Base-by-base conservation (phyloP, 2,888 invertebrate species). In the Megaustenia siamemsis region DNA sequence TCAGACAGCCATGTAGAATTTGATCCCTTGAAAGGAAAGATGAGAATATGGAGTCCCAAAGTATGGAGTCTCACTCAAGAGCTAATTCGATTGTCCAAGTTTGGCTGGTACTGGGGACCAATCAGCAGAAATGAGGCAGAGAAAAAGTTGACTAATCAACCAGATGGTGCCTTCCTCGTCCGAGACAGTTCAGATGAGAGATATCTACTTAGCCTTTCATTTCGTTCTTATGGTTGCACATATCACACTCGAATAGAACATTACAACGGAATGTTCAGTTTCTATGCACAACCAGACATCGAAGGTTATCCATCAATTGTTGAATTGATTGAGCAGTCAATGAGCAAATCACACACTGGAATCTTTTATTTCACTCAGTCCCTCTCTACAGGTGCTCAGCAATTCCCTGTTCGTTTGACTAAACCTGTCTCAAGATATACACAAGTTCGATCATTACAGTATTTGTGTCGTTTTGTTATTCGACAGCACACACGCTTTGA, bases 21-120 rank as follows among this genome's bases (percentile, higher is more conserved):
- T 75, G 86, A 87, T 71, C 78, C 82, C 32, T 63, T 73, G 18
- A 86, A 86, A 35, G 87, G 86, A 12, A 69, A 53, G 28, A 90
- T 90, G 18, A 91, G 91, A 86, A 89, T 91, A 32, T 93, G 93
- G 93, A 94, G 94, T 88, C 91, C 90, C 15, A 91, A 92, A 86
- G 89, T 91, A 32, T 93, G 93, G 93, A 94, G 94, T 89, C 91
- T 95, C 66, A 94, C 94, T 10, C 93, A 93, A 84, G 95, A 95
- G 90, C 91, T 95, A 60, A 94, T 94, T 86, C 93, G 94, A 88
- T 90, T 95, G 78, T 92, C 94, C 40, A 93, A 92, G 83, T 93
- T 93, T 90, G 93, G 94, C 21, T 97, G 97, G 97, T 97, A 97
- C 92, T 97, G 97, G 97, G 97, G 97, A 40, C 96, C 96, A 84